Evolutionary conservation across 2,888 invertebrate genomes (phyloP).

Genomic region (Watsonalla cultraria): DNA sequence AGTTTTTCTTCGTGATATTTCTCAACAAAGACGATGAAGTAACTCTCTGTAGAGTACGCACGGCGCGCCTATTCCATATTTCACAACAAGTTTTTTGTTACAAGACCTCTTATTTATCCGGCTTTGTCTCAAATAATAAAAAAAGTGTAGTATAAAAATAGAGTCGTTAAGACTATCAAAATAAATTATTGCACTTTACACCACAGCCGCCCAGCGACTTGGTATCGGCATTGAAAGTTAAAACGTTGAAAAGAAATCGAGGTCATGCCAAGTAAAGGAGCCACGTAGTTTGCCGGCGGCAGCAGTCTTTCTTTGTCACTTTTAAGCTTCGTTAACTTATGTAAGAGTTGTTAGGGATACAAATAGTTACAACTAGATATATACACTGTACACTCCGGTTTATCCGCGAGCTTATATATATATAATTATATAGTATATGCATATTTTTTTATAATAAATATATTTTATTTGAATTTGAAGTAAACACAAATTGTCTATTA

Average conservation of each 20-base stretch:
- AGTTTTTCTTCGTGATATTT: constrained; percentile 10
- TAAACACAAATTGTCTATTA: too few relatives aligned
- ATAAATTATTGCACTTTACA: constrained; percentile 21
- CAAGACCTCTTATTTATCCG: neutral
- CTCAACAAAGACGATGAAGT: neutral
- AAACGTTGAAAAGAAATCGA: constrained; percentile 76
- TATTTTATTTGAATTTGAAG: too few relatives aligned
- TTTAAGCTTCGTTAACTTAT: constrained; percentile 28
- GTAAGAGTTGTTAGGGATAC: constrained; percentile 6
- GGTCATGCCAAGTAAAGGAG: constrained; percentile 63
- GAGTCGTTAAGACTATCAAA: constrained; percentile 16
- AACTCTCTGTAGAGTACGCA: neutral
- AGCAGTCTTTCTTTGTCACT: constrained; percentile 38
- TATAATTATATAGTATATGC: too few relatives aligned
- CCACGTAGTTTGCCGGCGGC: constrained; percentile 59
- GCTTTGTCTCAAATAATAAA: neutral
- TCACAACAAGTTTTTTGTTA: neutral
- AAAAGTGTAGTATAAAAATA: constrained; percentile 4
- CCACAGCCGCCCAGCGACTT: constrained; percentile 34
- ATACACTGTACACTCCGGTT: too few relatives aligned
- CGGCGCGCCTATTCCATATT: too few relatives aligned
- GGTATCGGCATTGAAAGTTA: constrained; percentile 73
- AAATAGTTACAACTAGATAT: neutral
- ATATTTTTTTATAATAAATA: too few relatives aligned
- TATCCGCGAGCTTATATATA: too few relatives aligned